Evolutionary conservation across 1,140 invertebrate genomes (phyloP).

Genomic region (Pogonomyrmex californicus): DNA sequence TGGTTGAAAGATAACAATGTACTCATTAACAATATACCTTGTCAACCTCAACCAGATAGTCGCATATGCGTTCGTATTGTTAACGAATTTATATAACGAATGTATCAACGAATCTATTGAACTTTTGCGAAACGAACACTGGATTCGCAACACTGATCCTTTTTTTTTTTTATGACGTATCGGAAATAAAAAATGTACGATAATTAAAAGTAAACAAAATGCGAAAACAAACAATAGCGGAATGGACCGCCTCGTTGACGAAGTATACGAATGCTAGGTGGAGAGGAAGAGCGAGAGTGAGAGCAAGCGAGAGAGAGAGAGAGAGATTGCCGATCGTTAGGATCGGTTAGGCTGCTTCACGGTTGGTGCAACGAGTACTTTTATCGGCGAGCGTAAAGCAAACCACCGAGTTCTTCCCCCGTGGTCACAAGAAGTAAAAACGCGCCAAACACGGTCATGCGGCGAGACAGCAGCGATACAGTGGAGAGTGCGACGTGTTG

Average conservation of each 20-base stretch:
- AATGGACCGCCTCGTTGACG: constrained; percentile 1
- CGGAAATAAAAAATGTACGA: constrained; percentile 40
- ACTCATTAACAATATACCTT: constrained; percentile 46
- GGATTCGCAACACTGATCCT: background rate
- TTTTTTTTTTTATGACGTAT: constrained; percentile 8
- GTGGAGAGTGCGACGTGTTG: constrained; percentile 47
- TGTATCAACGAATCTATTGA: background rate
- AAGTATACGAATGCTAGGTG: background rate
- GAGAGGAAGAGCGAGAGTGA: background rate
- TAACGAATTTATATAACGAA: constrained; percentile 14
- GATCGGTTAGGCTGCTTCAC: constrained; percentile 28
- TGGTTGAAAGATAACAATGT: constrained; percentile 33
- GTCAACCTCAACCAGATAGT: constrained; percentile 42
- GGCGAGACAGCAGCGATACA: constrained; percentile 39
- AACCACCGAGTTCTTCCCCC: constrained; percentile 40
- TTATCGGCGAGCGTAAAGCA: constrained; percentile 51
- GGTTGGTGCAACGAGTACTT: constrained; percentile 42
- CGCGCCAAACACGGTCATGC: constrained; percentile 71
- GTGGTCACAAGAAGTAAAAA: constrained; percentile 72
- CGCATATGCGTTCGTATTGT: background rate
- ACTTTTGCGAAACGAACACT: background rate
- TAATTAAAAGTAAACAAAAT: constrained; percentile 61
- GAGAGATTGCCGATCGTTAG: constrained; percentile 21
- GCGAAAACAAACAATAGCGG: constrained; percentile 28
- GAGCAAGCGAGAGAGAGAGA: background rate